Percentiles rank a stretch among this genome's conserved stretches.
Conservation (phyloP, 2,888 invertebrate species). For the Protophormia terraenovae region DNA sequence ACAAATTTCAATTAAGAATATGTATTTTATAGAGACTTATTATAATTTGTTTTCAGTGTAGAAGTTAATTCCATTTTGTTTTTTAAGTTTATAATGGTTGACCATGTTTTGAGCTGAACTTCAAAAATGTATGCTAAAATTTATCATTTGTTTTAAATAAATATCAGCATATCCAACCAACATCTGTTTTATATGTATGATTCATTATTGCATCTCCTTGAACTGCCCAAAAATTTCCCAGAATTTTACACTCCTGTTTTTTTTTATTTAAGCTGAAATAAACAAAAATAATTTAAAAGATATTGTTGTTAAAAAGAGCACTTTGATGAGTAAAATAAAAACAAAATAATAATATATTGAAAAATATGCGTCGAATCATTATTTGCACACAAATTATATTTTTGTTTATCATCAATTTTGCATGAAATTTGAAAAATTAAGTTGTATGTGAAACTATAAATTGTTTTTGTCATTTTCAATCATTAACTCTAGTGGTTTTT, state of each 20-base stretch:
- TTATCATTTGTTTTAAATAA: background rate
- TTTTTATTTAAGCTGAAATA: background rate
- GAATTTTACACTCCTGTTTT: background rate
- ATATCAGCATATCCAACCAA: background rate
- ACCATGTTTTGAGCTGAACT: too few species aligned
- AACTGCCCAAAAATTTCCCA: background rate
- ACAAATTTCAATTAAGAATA: background rate
- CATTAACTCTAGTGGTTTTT: slow-evolving; percentile 51
- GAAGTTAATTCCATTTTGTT: too few species aligned
- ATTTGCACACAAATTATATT: background rate
- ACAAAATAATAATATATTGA: too few species aligned
- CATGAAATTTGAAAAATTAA: slow-evolving; percentile 31
- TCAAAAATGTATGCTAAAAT: too few species aligned
- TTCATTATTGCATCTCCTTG: background rate
- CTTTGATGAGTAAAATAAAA: background rate
- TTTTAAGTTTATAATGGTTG: too few species aligned
- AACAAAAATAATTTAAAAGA: too few species aligned
- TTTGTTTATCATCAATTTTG: slow-evolving; percentile 32
- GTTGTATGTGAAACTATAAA: slow-evolving; percentile 39
- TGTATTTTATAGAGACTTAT: background rate
- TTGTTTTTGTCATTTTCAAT: slow-evolving; percentile 49
- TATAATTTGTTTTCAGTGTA: too few species aligned
- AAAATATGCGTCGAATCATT: slow-evolving; percentile 22
- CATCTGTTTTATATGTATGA: background rate
- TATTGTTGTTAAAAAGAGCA: background rate